Base-by-base conservation (phyloP, 2,113 vertebrate species). In the Pseudorasbora parva region DNA sequence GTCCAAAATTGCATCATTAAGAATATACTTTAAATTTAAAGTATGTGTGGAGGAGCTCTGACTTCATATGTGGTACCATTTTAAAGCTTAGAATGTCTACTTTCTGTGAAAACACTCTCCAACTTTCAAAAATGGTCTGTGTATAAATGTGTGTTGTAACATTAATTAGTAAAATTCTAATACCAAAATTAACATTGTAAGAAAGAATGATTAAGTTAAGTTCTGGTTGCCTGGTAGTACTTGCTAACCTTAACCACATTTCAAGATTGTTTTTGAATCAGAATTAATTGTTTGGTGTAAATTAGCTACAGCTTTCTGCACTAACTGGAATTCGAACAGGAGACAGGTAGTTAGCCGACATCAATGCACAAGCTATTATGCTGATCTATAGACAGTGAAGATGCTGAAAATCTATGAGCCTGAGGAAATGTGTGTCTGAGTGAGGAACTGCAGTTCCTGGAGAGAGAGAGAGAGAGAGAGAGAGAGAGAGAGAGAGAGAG, bases 301-400 rank as follows among this genome's bases (percentile, higher is more conserved):
- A 79, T 88, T 83, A 83, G 43, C 43, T 27, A 68, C 49, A 49
- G 30, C 77, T 71, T 59, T 5, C 64, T 56, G 83, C 71, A 0
- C 49, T 77, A 59, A 54, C 74, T 71, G 59, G 47, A 75, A 56
- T 8, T 66, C 3, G 25, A 81, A 62, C 71, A 59, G 43, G 56
- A 74, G 85, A 66, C 25, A 25, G 45, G 68, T 78, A 81, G 81
- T 83, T 87, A 85, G 77, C 75, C 60, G 75, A 72, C 73, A 77
- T 87, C 77, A 85, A 85, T 84, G 73, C 66, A 62, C 62, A 85
- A 85, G 84, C 85, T 85, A 84, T 86, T 87, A 87, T 25, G 23
- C 59, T 84, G 59, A 84, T 84, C 60, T 64, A 77, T 41, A 78
- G 60, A 37, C 30, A 75, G 37, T 47, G 51, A 62, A 74, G 54